phyloP scores from a whole-genome alignment of 1,140 invertebrate genomes.

The Coboldia fuscipes region DNA sequence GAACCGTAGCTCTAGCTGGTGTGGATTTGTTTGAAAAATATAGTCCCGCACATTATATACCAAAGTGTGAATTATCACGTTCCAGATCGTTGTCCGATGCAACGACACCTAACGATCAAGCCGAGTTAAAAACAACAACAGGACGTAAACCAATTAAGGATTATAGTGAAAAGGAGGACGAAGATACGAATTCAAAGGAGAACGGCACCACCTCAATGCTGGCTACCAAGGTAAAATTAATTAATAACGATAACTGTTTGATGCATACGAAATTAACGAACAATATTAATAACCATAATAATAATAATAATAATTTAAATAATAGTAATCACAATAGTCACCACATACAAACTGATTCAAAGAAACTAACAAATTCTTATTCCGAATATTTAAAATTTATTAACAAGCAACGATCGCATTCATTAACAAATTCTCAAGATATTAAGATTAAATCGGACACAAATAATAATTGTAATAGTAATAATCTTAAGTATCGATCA shows the following conservation, averaged over 20 bases:
- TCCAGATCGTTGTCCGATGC: slow-evolving; percentile 16
- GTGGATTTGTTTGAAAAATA: slow-evolving; percentile 21
- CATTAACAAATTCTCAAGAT: too few species aligned
- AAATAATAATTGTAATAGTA: background rate
- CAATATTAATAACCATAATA: background rate
- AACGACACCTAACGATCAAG: background rate
- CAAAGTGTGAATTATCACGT: slow-evolving; percentile 22
- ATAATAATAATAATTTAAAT: background rate
- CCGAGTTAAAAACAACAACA: background rate
- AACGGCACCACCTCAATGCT: background rate
- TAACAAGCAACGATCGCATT: too few species aligned
- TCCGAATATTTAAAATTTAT: too few species aligned
- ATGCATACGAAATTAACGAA: background rate
- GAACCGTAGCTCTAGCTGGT: slow-evolving; percentile 18
- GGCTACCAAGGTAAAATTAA: background rate
- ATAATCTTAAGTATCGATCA: too few species aligned
- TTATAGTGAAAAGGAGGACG: too few species aligned
- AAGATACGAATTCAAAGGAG: too few species aligned
- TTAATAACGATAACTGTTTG: background rate
- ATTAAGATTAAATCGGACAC: background rate
- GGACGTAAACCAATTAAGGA: background rate
- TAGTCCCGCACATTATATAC: slow-evolving; percentile 21
- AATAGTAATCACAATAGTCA: slow-evolving; percentile 2
- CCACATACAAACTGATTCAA: background rate
- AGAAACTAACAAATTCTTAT: too few species aligned